A percentile compares a stretch with the other conserved stretches of the same genome.
Evolutionary conservation across 1,140 invertebrate genomes (phyloP).

Genomic region (Drosophila asahinai): DNA sequence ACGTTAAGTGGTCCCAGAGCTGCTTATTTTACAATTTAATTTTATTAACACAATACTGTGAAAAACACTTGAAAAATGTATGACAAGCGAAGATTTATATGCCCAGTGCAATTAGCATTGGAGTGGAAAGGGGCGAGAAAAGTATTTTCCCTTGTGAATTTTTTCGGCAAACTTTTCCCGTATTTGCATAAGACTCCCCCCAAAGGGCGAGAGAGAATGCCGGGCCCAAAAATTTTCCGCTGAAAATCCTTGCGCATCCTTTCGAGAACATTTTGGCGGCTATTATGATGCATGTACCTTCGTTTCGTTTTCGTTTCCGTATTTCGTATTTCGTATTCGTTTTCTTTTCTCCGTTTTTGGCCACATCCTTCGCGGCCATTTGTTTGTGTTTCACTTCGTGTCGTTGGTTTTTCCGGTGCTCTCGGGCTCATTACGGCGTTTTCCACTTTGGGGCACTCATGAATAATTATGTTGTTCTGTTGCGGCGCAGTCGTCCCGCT

Average conservation of each 20-base stretch:
- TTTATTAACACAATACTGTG: slow-evolving; percentile 51
- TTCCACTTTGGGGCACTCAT: slow-evolving; percentile 71
- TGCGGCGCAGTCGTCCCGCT: slow-evolving; percentile 37
- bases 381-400: slow-evolving; percentile 62
- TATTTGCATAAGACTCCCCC: slow-evolving; percentile 30
- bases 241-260: slow-evolving; percentile 58
- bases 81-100: slow-evolving; percentile 49
- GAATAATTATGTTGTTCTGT: slow-evolving; percentile 70
- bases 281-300: slow-evolving; percentile 53
- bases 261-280: slow-evolving; percentile 30
- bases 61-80: slow-evolving; percentile 52
- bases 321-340: slow-evolving; percentile 15
- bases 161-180: slow-evolving; percentile 1
- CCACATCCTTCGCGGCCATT: slow-evolving; percentile 29
- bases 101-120: slow-evolving; percentile 55
- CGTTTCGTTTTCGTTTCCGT: slow-evolving; percentile 6
- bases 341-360: slow-evolving; percentile 1
- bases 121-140: slow-evolving; percentile 1
- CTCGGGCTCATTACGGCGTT: slow-evolving; percentile 68
- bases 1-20: slow-evolving; percentile 28
- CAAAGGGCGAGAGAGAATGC: neutral
- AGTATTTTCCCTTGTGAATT: slow-evolving; percentile 23
- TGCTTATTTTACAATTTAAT: slow-evolving; percentile 41
- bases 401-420: slow-evolving; percentile 59
- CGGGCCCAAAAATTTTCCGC: slow-evolving; percentile 27